Evolutionary conservation across 2,797 vertebrate genomes (phyloP).

Genomic region (Sarcophilus harrisii): DNA sequence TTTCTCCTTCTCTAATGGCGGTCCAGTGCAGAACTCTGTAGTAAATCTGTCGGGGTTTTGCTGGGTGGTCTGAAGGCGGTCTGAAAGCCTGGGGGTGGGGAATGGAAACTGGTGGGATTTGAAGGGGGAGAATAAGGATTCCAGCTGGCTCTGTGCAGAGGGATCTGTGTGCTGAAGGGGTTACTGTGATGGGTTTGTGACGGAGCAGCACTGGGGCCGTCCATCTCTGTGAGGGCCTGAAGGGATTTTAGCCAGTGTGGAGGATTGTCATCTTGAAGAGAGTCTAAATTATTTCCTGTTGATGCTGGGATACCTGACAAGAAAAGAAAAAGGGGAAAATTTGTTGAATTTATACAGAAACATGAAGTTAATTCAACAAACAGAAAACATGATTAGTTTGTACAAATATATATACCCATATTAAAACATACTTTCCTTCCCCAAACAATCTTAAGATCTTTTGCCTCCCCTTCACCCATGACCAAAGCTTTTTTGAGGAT

Average conservation of each 20-base stretch:
- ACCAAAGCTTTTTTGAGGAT: neutral
- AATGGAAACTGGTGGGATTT: constrained; percentile 95
- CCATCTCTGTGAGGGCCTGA: constrained; percentile 99
- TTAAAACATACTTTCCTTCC: constrained; percentile 59
- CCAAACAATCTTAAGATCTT: constrained; percentile 47
- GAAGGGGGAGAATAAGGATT: constrained; percentile 94
- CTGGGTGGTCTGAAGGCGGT: constrained; percentile 98
- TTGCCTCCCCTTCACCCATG: neutral
- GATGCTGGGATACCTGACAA: constrained; percentile 94
- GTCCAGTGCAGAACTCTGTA: constrained; percentile 99
- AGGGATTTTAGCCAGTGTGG: constrained; percentile 99
- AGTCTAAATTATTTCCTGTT: constrained; percentile 96
- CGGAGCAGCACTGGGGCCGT: constrained; percentile 91
- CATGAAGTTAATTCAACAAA: constrained; percentile 72
- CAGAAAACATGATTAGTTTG: constrained; percentile 75
- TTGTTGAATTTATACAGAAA: constrained; percentile 75
- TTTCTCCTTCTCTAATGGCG: constrained; percentile 94
- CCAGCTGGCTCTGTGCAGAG: constrained; percentile 98
- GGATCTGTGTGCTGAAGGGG: constrained; percentile 94
- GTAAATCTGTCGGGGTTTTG: constrained; percentile 98
- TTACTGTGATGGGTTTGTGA: constrained; percentile 90
- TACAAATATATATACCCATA: constrained; percentile 68
- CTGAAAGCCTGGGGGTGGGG: constrained; percentile 98
- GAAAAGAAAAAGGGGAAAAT: constrained; percentile 74
- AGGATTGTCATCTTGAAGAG: constrained; percentile 99